A percentile compares a stretch with the other conserved stretches of the same genome.
Conservation (phyloP, 2,113 vertebrate species). For the Antidorcas marsupialis region DNA sequence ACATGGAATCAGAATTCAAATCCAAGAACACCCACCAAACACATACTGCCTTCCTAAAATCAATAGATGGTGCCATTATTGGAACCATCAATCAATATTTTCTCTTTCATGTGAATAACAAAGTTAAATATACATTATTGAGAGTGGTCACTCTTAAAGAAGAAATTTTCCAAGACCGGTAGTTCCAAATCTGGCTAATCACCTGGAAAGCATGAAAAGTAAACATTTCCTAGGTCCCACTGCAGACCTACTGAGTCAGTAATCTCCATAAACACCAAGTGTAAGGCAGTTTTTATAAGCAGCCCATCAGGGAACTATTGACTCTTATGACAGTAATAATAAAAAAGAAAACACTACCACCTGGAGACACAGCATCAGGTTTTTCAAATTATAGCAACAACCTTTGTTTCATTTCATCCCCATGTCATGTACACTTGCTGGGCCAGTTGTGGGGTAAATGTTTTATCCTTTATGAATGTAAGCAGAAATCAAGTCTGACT, state of each 20-base stretch:
- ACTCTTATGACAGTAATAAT: not conserved
- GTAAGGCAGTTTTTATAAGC: not conserved
- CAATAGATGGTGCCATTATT: not conserved
- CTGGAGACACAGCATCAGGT: not conserved
- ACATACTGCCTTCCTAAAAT: slow-evolving; percentile 6
- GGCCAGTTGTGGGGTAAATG: not conserved
- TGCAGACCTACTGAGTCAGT: not conserved
- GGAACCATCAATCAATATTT: not conserved
- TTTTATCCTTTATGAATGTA: not conserved
- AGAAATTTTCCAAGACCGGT: not conserved
- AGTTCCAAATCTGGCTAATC: not conserved
- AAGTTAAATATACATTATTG: not conserved
- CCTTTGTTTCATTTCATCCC: not conserved
- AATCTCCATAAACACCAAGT: not conserved
- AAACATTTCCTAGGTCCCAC: not conserved
- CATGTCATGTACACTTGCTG: not conserved
- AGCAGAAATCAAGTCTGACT: not conserved
- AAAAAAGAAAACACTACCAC: not conserved
- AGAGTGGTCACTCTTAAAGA: not conserved
- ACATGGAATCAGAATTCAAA: not conserved
- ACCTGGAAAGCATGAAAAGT: not conserved
- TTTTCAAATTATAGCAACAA: not conserved
- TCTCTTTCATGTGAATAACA: not conserved
- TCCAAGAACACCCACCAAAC: not conserved
- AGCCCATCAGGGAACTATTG: not conserved